phyloP scores from a whole-genome alignment of 2,113 vertebrate genomes.

The Corvus moneduloides region DNA sequence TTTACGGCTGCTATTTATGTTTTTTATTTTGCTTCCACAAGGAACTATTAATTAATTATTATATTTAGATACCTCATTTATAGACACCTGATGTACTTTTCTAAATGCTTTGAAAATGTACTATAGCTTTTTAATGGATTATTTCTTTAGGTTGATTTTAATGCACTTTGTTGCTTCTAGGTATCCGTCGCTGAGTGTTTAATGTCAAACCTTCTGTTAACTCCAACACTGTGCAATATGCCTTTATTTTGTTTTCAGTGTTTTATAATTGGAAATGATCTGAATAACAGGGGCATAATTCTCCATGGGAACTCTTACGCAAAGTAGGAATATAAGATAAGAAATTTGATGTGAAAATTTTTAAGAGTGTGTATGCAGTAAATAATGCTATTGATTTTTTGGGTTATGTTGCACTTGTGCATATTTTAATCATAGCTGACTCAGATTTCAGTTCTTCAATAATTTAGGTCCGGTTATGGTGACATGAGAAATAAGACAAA shows the following conservation, averaged over 20 bases:
- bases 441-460: neutral
- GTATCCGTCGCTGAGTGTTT: neutral
- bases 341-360: neutral
- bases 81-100: neutral
- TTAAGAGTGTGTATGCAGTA: neutral
- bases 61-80: neutral
- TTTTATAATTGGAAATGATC: neutral
- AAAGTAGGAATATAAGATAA: neutral
- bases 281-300: neutral
- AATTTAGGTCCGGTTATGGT: neutral
- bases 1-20: neutral
- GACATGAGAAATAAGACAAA: neutral
- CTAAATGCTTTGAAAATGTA: neutral
- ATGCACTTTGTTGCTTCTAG: neutral
- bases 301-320: neutral
- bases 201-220: neutral
- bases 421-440: neutral
- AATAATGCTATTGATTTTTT: neutral
- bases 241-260: neutral
- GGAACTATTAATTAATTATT: neutral
- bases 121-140: neutral
- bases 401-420: neutral
- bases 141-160: neutral
- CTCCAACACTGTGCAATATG: neutral
- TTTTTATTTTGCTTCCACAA: neutral